Conservation (phyloP, 2,113 vertebrate species). For the Odontophorus gujanensis region DNA sequence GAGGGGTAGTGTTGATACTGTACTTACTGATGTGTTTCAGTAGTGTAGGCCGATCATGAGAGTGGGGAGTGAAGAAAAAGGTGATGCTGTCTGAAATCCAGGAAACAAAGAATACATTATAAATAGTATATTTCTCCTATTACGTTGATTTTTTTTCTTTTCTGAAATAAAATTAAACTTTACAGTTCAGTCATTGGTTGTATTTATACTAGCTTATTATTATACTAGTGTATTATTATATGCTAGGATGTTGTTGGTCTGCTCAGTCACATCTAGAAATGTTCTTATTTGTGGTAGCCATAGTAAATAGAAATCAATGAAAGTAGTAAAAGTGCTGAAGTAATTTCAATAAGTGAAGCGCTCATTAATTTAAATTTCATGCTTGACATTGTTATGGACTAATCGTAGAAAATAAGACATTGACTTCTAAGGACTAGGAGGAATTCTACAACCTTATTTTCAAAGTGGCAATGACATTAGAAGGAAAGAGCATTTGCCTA, state of each 20-base stretch:
- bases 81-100: constrained; percentile 55
- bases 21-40: constrained; percentile 67
- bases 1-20: constrained; percentile 49
- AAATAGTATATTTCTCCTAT: constrained; percentile 69
- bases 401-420: constrained; percentile 66
- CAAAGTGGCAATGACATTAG: constrained; percentile 56
- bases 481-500: constrained; percentile 56
- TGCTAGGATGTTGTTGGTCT: constrained; percentile 46
- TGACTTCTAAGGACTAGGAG: constrained; percentile 69
- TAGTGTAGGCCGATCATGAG: constrained; percentile 53
- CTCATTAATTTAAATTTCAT: constrained; percentile 82
- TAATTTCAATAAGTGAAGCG: constrained; percentile 73
- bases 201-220: constrained; percentile 41
- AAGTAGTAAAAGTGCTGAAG: constrained; percentile 77
- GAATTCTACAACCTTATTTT: constrained; percentile 65
- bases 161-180: constrained; percentile 47
- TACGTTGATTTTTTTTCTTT: constrained; percentile 51
- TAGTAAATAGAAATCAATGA: constrained; percentile 82
- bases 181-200: constrained; percentile 50
- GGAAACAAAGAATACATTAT: constrained; percentile 53
- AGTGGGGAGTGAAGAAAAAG: constrained; percentile 55
- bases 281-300: constrained; percentile 74
- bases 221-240: not conserved
- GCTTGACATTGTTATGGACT: constrained; percentile 76
- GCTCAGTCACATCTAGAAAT: constrained; percentile 70